A percentile compares a stretch with the other conserved stretches of the same genome.
phyloP scores from a whole-genome alignment of 2,888 invertebrate species.

The Lithophane socia region DNA sequence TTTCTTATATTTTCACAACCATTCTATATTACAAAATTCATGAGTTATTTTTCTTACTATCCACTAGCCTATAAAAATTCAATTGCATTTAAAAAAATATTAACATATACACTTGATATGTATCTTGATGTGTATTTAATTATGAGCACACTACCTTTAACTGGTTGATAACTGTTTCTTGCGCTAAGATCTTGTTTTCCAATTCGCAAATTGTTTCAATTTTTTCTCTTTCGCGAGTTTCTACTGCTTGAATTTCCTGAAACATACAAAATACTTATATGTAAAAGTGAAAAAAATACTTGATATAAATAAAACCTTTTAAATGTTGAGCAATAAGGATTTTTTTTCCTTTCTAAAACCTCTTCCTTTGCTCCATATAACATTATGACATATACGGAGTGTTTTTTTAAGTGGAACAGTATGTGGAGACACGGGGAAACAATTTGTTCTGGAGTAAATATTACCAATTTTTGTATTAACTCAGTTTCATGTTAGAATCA shows the following conservation, averaged over 20 bases:
- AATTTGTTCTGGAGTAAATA: no score
- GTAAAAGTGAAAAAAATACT: not conserved
- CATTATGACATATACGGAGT: no score
- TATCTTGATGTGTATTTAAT: no score
- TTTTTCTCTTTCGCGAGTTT: conserved; percentile 60
- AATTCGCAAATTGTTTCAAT: conserved; percentile 58
- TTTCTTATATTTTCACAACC: not conserved
- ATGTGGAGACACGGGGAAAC: not conserved
- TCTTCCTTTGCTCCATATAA: not conserved
- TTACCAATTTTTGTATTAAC: no score
- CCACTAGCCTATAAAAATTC: not conserved
- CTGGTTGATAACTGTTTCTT: conserved; percentile 78
- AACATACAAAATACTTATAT: conserved; percentile 51
- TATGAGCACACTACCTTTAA: conserved; percentile 73
- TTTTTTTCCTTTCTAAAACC: not conserved
- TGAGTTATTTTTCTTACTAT: not conserved
- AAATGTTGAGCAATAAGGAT: not conserved
- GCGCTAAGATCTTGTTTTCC: conserved; percentile 69
- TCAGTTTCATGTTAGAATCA: no score
- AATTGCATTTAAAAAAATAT: no score
- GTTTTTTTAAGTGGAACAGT: not conserved
- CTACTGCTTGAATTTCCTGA: conserved; percentile 72
- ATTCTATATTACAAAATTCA: not conserved
- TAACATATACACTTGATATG: no score
- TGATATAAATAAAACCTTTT: not conserved